Conservation (phyloP, 2,888 invertebrate genomes). For the Cheilosia vernalis region DNA sequence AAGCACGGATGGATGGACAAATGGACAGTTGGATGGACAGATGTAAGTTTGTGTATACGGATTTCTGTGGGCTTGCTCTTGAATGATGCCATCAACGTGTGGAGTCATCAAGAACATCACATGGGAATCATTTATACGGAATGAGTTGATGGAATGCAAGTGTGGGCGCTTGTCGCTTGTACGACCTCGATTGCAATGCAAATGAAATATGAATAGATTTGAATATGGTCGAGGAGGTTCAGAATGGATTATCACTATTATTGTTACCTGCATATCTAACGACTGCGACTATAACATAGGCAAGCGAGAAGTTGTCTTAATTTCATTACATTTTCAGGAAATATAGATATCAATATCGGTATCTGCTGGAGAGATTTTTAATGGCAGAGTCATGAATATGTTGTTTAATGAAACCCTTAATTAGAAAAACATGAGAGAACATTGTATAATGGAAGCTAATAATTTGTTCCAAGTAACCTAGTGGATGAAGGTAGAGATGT, state of each 20-base stretch:
- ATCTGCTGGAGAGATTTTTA: no score
- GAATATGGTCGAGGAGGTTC: neutral
- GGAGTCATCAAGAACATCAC: conserved; percentile 22
- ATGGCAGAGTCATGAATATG: no score
- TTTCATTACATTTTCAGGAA: neutral
- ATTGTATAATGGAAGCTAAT: no score
- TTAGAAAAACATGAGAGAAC: no score
- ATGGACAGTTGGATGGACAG: conserved; percentile 11
- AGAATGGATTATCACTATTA: neutral
- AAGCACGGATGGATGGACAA: conserved; percentile 14
- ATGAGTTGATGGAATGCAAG: neutral
- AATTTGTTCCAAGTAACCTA: no score
- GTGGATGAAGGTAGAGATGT: no score
- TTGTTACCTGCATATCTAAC: neutral
- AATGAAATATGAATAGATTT: neutral
- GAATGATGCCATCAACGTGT: conserved; percentile 46
- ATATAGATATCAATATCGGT: neutral
- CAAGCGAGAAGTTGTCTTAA: neutral
- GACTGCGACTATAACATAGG: neutral
- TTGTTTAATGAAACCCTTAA: no score
- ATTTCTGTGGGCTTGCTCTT: conserved; percentile 42
- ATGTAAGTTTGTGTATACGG: conserved; percentile 8
- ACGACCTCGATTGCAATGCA: conserved; percentile 24
- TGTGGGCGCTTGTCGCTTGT: conserved; percentile 7
- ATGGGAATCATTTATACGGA: conserved; percentile 15